A percentile compares a stretch with the other conserved stretches of the same genome.
Evolutionary conservation across 2,113 vertebrate species (phyloP).

Genomic region (Lepus timidus): DNA sequence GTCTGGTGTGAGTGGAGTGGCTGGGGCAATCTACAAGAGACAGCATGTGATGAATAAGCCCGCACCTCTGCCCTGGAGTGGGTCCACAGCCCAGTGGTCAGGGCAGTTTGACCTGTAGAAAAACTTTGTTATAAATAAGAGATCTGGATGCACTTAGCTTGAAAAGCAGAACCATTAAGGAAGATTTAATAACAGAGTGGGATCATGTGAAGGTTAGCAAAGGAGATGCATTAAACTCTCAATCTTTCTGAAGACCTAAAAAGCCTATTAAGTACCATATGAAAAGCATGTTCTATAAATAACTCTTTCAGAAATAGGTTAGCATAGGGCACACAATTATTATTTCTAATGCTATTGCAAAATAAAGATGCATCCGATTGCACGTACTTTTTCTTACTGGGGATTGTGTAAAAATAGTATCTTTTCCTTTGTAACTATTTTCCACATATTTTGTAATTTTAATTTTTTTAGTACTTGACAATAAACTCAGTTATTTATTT

Average conservation of each 20-base stretch:
- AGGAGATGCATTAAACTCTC: constrained; percentile 56
- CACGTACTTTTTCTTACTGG: background rate
- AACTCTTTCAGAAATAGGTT: constrained; percentile 61
- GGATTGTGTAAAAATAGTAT: background rate
- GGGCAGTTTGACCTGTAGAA: background rate
- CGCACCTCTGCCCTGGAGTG: background rate
- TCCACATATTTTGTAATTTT: constrained; percentile 41
- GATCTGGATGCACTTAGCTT: constrained; percentile 57
- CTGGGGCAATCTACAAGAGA: background rate
- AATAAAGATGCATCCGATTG: constrained; percentile 30
- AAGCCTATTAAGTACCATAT: constrained; percentile 38
- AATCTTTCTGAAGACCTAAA: constrained; percentile 32
- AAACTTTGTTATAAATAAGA: constrained; percentile 1
- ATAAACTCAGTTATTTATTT: constrained; percentile 34
- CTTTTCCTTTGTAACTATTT: background rate
- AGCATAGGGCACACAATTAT: background rate
- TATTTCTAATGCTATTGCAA: constrained; percentile 53
- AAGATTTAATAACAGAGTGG: constrained; percentile 70
- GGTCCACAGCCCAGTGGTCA: background rate
- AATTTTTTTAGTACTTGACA: constrained; percentile 55
- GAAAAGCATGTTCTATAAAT: constrained; percentile 69
- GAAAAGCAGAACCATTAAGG: constrained; percentile 60
- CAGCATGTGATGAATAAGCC: background rate
- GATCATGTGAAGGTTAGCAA: constrained; percentile 60
- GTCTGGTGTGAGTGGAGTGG: background rate